Percentiles rank a stretch among this genome's conserved stretches.
These are phyloP conservation scores for Xerus rutilus DNA, from an alignment of 2,797 vertebrate species.

Conservation along the genomic window DNA sequence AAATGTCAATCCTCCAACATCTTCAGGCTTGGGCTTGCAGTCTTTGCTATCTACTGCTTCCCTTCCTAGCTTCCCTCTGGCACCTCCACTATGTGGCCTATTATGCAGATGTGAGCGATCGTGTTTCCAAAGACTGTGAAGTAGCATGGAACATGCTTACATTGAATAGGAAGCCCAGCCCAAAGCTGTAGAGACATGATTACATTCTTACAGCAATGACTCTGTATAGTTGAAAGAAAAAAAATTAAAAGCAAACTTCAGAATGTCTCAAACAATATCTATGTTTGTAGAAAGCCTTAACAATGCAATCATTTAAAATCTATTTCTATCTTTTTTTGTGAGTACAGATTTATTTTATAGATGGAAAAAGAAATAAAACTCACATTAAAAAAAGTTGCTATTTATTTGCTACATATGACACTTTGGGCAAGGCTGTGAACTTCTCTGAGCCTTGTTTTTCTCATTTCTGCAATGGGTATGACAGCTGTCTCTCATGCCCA, in stretches of 20 bases:
- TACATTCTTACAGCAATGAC: constrained; percentile 3
- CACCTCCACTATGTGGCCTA: neutral
- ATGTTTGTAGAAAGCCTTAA: neutral
- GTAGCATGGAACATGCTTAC: neutral
- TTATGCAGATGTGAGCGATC: neutral
- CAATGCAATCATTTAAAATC: neutral
- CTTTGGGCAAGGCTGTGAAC: neutral
- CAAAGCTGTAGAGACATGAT: neutral
- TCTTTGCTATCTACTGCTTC: neutral
- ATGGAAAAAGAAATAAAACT: neutral
- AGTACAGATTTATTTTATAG: neutral
- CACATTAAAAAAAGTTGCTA: neutral
- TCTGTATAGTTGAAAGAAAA: neutral
- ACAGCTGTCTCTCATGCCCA: neutral
- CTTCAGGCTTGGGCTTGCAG: neutral
- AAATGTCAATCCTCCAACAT: neutral
- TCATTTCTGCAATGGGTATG: neutral
- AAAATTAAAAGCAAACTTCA: neutral
- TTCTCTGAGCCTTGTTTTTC: neutral
- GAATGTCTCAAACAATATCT: neutral
- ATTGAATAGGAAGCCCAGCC: neutral
- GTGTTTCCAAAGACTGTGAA: neutral
- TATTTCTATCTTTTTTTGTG: neutral
- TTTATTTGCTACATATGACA: neutral
- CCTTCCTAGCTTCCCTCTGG: neutral